Base-by-base conservation (phyloP, 2,888 invertebrate genomes). In the Eupithecia insigniata region DNA sequence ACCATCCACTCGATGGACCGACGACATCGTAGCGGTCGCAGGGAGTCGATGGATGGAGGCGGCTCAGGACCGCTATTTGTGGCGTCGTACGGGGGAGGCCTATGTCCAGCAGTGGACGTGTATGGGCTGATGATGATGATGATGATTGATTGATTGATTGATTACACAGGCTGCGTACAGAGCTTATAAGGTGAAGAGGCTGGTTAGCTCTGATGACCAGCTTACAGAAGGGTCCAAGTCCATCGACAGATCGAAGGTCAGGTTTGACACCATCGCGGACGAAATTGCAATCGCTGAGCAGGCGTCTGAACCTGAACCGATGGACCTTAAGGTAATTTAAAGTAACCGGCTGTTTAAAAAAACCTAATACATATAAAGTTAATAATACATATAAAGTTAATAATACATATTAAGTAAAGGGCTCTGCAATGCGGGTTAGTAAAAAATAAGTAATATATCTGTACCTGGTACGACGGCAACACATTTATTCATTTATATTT, bases 111-210 rank as follows among this genome's bases (percentile, higher is more conserved):
- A n/a, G n/a, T n/a, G n/a, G n/a, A n/a, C n/a, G n/a, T n/a, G n/a
- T n/a, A n/a, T n/a, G n/a, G n/a, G n/a, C n/a, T n/a, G n/a, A n/a
- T n/a, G n/a, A n/a, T n/a, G n/a, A n/a, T n/a, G n/a, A n/a, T n/a
- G n/a, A n/a, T n/a, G n/a, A n/a, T n/a, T n/a, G n/a, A n/a, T n/a
- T n/a, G n/a, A n/a, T n/a, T n/a, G n/a, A n/a, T n/a, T n/a, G n/a
- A n/a, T n/a, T n/a, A n/a, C n/a, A 58, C 28, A 58, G 58, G 58
- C 58, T 58, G 58, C 58, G 16, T 58, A 58, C 28, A 58, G 58
- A 58, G 58, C 58, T 28, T 58, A 58, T 28, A 58, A 10, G 28
- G 28, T 58, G 28, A 58, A 28, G 8, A 58, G 58, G 16, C 16
- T 28, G 14, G 58, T 16, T 5, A 58, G 28, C 58, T 26, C 16